Percentiles rank a stretch among this genome's conserved stretches.
These are phyloP conservation scores for Crenuchus spilurus DNA, from an alignment of 2,797 vertebrate species.

Conservation along the genomic window DNA sequence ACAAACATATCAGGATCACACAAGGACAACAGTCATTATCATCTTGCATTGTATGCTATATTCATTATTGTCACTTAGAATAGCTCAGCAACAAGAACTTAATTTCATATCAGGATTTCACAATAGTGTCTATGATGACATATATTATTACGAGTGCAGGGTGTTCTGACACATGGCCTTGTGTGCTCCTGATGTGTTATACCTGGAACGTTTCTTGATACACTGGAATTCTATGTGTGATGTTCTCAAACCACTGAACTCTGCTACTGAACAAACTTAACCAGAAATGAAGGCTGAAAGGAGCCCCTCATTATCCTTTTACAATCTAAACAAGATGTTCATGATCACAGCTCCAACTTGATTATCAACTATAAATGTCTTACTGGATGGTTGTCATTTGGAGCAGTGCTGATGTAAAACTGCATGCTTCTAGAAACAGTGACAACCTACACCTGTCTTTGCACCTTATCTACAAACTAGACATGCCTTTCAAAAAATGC, in stretches of 20 bases:
- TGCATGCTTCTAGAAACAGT: too few relatives aligned
- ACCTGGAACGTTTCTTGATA: not conserved
- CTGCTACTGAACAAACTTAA: slow-evolving; percentile 7
- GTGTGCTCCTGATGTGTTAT: slow-evolving; percentile 1
- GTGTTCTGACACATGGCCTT: not conserved
- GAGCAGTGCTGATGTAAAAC: not conserved
- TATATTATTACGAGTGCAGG: not conserved
- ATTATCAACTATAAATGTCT: not conserved
- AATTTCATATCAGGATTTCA: not conserved
- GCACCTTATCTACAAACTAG: too few relatives aligned
- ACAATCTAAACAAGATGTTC: not conserved
- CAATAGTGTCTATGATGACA: slow-evolving; percentile 3
- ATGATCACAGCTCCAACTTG: not conserved
- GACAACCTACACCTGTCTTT: too few relatives aligned
- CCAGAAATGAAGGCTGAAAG: not conserved
- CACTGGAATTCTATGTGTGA: not conserved
- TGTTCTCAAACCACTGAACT: slow-evolving; percentile 6
- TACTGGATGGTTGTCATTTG: not conserved
- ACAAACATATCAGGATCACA: slow-evolving; percentile 4
- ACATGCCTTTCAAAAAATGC: too few relatives aligned
- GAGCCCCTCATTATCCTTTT: not conserved
- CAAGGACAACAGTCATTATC: slow-evolving; percentile 6
- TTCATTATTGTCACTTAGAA: slow-evolving; percentile 3
- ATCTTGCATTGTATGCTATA: slow-evolving; percentile 1
- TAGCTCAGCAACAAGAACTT: too few relatives aligned